Percentiles rank a stretch among this genome's conserved stretches.
These are phyloP conservation scores for Macquaria australasica DNA, from an alignment of 2,113 vertebrate species.

Conservation along the genomic window DNA sequence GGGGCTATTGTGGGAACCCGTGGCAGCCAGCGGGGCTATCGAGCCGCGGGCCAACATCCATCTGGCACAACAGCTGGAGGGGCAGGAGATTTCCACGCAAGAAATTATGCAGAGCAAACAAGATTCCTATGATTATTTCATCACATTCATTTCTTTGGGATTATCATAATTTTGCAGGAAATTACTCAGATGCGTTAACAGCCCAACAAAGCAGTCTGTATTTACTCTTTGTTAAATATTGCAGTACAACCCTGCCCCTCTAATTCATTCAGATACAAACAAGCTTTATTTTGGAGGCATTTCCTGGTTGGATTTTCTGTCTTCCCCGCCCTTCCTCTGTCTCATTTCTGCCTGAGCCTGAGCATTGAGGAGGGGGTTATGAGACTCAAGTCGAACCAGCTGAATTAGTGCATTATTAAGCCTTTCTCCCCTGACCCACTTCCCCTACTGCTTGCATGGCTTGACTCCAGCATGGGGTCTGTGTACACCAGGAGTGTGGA, in stretches of 20 bases:
- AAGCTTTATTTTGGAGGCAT: slow-evolving; percentile 62
- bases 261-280: slow-evolving; percentile 68
- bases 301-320: slow-evolving; percentile 48
- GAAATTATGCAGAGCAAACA: slow-evolving; percentile 57
- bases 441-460: slow-evolving; percentile 50
- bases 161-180: slow-evolving; percentile 55
- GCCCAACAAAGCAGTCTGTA: slow-evolving; percentile 35
- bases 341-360: slow-evolving; percentile 17
- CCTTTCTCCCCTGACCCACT: slow-evolving; percentile 56
- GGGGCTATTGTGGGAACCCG: slow-evolving; percentile 67
- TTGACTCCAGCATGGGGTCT: slow-evolving; percentile 35
- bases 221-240: slow-evolving; percentile 52
- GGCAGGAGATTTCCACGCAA: slow-evolving; percentile 30
- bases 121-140: slow-evolving; percentile 57
- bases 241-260: slow-evolving; percentile 9
- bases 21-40: slow-evolving; percentile 71
- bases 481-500: slow-evolving; percentile 29
- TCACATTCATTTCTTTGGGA: slow-evolving; percentile 48
- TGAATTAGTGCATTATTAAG: slow-evolving; percentile 72
- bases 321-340: slow-evolving; percentile 47
- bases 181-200: slow-evolving; percentile 36
- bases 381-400: slow-evolving; percentile 34
- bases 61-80: slow-evolving; percentile 85
- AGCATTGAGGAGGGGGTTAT: neutral
- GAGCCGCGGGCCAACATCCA: slow-evolving; percentile 72